These are phyloP conservation scores for Neomicropteryx cornuta DNA, from an alignment of 1,140 invertebrate species.

Conservation along the genomic window DNA sequence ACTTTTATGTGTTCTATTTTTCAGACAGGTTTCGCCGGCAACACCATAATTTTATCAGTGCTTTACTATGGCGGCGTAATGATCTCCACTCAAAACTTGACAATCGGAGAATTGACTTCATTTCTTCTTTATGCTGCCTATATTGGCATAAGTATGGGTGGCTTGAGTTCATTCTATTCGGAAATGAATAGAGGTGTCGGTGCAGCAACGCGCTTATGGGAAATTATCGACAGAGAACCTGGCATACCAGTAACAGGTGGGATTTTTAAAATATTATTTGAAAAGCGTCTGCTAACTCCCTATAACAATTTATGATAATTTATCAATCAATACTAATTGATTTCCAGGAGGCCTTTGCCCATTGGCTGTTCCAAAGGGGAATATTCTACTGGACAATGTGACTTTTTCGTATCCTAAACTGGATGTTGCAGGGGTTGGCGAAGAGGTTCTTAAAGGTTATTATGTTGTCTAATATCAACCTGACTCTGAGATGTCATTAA, in stretches of 20 bases:
- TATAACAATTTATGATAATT: constrained; percentile 5
- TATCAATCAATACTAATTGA: constrained; percentile 12
- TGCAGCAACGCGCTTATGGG: constrained; percentile 78
- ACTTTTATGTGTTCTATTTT: constrained; percentile 15
- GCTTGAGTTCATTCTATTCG: constrained; percentile 81
- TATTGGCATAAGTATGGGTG: constrained; percentile 79
- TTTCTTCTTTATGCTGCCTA: constrained; percentile 91
- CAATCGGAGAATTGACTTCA: constrained; percentile 81
- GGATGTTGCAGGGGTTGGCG: too few relatives aligned
- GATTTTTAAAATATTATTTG: constrained; percentile 18
- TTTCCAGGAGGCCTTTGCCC: constrained; percentile 44
- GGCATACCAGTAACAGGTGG: constrained; percentile 56
- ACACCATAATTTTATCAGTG: constrained; percentile 83
- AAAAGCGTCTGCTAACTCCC: constrained; percentile 3
- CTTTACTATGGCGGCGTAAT: constrained; percentile 88
- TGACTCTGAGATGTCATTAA: too few relatives aligned
- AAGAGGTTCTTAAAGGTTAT: not conserved
- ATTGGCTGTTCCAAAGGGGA: constrained; percentile 39
- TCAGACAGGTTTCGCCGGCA: constrained; percentile 87
- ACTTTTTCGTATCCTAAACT: constrained; percentile 69
- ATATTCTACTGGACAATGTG: constrained; percentile 64
- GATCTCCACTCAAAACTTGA: constrained; percentile 70
- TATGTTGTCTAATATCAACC: too few relatives aligned
- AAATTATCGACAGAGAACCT: constrained; percentile 76
- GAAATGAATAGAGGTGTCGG: constrained; percentile 90